Evolutionary conservation across 2,888 invertebrate genomes (phyloP), one percentile per base, ranked within the genome.

Genomic region (Phanerotoma sp.): DNA sequence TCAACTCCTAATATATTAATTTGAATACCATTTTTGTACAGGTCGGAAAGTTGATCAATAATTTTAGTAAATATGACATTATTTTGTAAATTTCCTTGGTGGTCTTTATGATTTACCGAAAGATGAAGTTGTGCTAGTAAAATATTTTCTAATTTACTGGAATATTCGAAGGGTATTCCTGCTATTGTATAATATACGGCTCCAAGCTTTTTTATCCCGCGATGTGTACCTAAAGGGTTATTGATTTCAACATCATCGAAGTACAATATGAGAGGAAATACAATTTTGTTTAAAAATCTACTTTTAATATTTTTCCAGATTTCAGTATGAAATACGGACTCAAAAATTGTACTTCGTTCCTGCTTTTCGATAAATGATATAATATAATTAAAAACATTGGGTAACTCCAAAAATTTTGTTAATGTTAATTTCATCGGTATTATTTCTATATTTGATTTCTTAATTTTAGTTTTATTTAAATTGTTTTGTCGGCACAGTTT

Each of bases 221-320:
- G 13, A 18, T 51, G 54, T 9, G 47, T 38, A 16, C 57, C 51
- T n/a, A 57, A 44, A 1, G 57, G 57, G 28, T 57, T 57, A 25
- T 54, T 54, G 22, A 54, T 47, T 25, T 54, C 54, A 11, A 54
- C 41, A 21, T 57, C 57, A 20, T 57, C 51, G 15, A 57, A 57
- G n/a, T 51, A 51, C 15, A 57, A 3, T 35, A 53, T 13, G 5
- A 57, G 37, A n/a, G 57, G 53, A 3, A 57, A 37, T 13, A 57
- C 41, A 10, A 57, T 10, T 52, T 56, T 53, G 21, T 41, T 21
- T 25, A 7, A 25, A 25, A 25, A 25, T 25, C 7, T 25, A 25
- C 25, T 25, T 25, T 25, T 25, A 5, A 25, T 25, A 25, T 25
- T 25, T 25, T 7, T 25, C 25, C 25, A 25, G 5, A 25, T 6